Evolutionary conservation across 1,140 invertebrate genomes (phyloP), one percentile per base, ranked within the genome.

Genomic region (Papilio machaon): DNA sequence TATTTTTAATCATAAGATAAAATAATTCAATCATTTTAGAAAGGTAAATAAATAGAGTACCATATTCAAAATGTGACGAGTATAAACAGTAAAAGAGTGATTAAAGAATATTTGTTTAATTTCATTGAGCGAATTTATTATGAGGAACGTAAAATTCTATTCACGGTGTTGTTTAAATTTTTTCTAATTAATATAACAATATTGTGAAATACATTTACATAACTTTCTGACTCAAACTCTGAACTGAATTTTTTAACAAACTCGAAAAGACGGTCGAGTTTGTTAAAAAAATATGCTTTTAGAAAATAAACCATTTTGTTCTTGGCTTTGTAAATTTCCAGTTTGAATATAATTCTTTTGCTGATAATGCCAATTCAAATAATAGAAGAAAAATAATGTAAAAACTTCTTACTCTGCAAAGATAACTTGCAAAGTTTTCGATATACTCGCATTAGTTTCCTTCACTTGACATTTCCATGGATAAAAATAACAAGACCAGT

Each of bases 401-500:
- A 35, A 38, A 70, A 70, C 4, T 70, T 67, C 2, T 35, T 67
- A 35, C 60, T 64, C 19, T 23, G 2, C 13, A 23, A 35, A 70
- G 64, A 70, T 70, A 38, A 38, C 11, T 64, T 70, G 30, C 23
- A 70, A 38, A 38, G 60, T 67, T 67, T 67, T 4, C 9, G n/a
- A 60, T 60, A 30, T 60, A 19, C 7, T 9, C n/a, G 58, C 58
- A 60, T 23, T 60, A 64, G 8, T 64, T 38, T 17, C 13, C 30
- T 38, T 35, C 30, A 70, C 64, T 70, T 70, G 64, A 70, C 64
- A 67, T 35, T 67, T 67, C 30, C 23, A 6, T 35, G 30, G 30
- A 67, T 67, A 67, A 70, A 60, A 70, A 70, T 70, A 70, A 70
- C 64, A 70, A 70, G 13, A 30, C 30, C 11, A 38, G 64, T 35